These are phyloP conservation scores for Pelecanus crispus DNA, from an alignment of 2,113 vertebrate species.

Conservation along the genomic window DNA sequence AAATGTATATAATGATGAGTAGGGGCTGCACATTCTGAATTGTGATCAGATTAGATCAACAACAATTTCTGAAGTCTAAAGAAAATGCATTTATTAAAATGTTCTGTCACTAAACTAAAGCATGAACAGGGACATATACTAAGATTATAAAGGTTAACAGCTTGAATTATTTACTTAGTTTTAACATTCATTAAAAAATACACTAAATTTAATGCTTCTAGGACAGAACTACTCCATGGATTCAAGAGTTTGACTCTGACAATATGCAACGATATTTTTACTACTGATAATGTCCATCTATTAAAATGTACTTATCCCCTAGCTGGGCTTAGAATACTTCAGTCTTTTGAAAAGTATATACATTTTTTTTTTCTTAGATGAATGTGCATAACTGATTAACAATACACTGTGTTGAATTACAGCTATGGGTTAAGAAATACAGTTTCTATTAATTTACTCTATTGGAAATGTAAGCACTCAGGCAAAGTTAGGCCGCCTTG, in stretches of 20 bases:
- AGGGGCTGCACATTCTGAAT: neutral
- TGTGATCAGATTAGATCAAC: neutral
- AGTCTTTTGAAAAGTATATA: neutral
- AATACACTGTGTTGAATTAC: neutral
- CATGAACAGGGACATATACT: neutral
- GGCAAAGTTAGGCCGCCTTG: neutral
- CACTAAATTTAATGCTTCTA: neutral
- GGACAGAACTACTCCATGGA: neutral
- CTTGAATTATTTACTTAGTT: neutral
- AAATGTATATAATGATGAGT: neutral
- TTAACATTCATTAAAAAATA: neutral
- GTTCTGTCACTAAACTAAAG: neutral
- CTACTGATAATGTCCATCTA: neutral
- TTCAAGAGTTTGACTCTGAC: neutral
- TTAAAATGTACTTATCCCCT: neutral
- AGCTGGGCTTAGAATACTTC: neutral
- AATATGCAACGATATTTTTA: neutral
- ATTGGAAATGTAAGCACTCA: neutral
- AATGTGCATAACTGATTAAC: neutral
- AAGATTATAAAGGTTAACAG: neutral
- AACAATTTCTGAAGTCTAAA: neutral
- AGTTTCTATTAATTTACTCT: neutral
- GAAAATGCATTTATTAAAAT: neutral
- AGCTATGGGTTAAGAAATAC: neutral
- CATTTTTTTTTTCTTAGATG: accelerated